These are phyloP conservation scores for Stratiomys singularior DNA, from an alignment of 2,888 invertebrate genomes.

Conservation along the genomic window DNA sequence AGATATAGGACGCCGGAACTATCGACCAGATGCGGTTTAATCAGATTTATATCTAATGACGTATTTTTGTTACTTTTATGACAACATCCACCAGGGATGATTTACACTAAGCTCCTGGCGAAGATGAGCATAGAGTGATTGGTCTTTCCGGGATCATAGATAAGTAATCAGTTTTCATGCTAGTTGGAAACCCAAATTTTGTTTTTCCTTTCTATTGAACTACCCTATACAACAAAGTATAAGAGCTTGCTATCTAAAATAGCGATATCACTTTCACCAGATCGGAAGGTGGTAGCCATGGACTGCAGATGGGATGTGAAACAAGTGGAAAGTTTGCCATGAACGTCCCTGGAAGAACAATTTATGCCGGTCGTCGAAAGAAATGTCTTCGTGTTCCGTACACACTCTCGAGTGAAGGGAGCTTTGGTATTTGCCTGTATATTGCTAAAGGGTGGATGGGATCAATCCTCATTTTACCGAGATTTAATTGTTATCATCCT, in stretches of 20 bases:
- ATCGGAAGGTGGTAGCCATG: slow-evolving; percentile 15
- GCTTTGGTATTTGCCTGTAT: background rate
- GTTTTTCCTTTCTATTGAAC: background rate
- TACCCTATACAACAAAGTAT: background rate
- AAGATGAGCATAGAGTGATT: too few relatives aligned
- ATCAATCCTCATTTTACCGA: background rate
- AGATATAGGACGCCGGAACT: too few relatives aligned
- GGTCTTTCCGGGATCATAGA: too few relatives aligned
- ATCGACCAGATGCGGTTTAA: background rate
- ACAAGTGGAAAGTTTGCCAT: slow-evolving; percentile 6
- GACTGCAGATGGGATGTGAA: background rate
- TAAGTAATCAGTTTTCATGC: background rate
- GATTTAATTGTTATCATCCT: background rate
- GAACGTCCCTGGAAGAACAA: background rate
- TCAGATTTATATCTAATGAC: background rate
- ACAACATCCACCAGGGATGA: background rate
- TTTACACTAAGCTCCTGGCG: background rate
- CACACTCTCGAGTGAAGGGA: background rate
- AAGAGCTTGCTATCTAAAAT: background rate
- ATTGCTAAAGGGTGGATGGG: background rate
- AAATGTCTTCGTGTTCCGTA: background rate
- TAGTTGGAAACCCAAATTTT: background rate
- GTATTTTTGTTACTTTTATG: background rate
- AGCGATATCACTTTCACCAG: background rate
- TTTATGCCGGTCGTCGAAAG: slow-evolving; percentile 3